Percentiles rank a stretch among this genome's conserved stretches.
These are phyloP conservation scores for Montifringilla adamsi DNA, from an alignment of 2,113 vertebrate genomes.

Conservation along the genomic window DNA sequence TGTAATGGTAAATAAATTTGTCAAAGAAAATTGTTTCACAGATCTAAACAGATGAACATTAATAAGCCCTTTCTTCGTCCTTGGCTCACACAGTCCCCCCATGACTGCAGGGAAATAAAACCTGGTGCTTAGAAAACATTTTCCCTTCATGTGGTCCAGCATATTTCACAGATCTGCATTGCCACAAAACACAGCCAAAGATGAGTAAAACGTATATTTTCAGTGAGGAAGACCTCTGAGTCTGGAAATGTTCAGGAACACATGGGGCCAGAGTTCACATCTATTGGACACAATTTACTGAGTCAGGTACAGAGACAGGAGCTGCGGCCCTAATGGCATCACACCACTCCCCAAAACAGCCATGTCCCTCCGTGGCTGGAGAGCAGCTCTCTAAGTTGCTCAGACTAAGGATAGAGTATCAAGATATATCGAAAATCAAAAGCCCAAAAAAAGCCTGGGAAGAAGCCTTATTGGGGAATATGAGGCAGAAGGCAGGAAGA, in stretches of 20 bases:
- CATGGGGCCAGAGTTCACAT: not conserved
- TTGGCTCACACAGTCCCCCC: conserved; percentile 31
- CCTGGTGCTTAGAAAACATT: conserved; percentile 45
- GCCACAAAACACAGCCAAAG: conserved; percentile 42
- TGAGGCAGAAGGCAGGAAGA: not conserved
- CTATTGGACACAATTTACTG: conserved; percentile 6
- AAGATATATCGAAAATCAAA: not conserved
- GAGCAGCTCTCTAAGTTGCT: not conserved
- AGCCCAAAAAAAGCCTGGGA: not conserved
- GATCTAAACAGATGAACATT: not conserved
- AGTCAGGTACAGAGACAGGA: not conserved
- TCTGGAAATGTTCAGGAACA: conserved; percentile 46
- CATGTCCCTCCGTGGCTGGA: not conserved
- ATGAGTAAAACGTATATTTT: conserved; percentile 53
- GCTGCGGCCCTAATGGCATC: conserved; percentile 8
- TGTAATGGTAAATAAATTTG: not conserved
- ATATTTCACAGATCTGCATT: conserved; percentile 46
- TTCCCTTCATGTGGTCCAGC: conserved; percentile 27
- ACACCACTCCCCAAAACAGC: not conserved
- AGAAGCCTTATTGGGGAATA: not conserved
- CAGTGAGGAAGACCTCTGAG: conserved; percentile 20
- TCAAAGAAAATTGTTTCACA: not conserved
- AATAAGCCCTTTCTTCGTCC: not conserved
- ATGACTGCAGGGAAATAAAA: not conserved
- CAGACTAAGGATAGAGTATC: not conserved